Percentiles rank a stretch among this genome's conserved stretches.
Conservation (phyloP, 1,140 invertebrate genomes). For the Zaprionus vittiger region DNA sequence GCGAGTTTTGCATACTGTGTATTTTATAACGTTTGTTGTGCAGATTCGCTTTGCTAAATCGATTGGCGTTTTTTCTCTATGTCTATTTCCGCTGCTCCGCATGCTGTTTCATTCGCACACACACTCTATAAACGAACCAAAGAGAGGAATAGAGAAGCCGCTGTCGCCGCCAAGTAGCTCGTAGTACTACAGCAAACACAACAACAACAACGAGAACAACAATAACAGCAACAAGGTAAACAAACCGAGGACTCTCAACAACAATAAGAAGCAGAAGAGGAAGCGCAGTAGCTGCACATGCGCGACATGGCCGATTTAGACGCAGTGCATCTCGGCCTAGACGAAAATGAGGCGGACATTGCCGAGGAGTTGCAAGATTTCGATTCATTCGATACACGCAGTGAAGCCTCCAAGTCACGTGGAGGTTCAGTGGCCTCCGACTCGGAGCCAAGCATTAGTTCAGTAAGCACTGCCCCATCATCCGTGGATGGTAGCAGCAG, state of each 20-base stretch:
- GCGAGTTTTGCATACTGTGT: slow-evolving; percentile 41
- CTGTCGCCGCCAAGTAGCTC: slow-evolving; percentile 17
- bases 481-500: slow-evolving; percentile 84
- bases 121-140: slow-evolving; percentile 33
- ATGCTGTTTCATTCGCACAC: slow-evolving; percentile 42
- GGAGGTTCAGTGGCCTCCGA: slow-evolving; percentile 88
- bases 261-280: not conserved
- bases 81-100: slow-evolving; percentile 61
- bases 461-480: slow-evolving; percentile 88
- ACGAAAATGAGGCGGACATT: slow-evolving; percentile 89
- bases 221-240: slow-evolving; percentile 53
- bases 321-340: slow-evolving; percentile 89
- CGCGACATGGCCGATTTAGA: slow-evolving; percentile 85
- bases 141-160: slow-evolving; percentile 28
- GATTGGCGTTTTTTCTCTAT: slow-evolving; percentile 80
- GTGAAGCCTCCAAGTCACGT: slow-evolving; percentile 88
- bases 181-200: slow-evolving; percentile 26
- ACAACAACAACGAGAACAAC: slow-evolving; percentile 17
- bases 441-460: slow-evolving; percentile 89
- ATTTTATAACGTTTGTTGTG: slow-evolving; percentile 29
- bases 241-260: slow-evolving; percentile 44
- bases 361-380: slow-evolving; percentile 89
- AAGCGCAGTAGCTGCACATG: slow-evolving; percentile 56
- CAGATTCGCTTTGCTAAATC: slow-evolving; percentile 59
- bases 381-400: slow-evolving; percentile 89